A percentile compares a stretch with the other conserved stretches of the same genome.
Evolutionary conservation across 2,888 invertebrate genomes (phyloP).

Genomic region (Noctua comes): DNA sequence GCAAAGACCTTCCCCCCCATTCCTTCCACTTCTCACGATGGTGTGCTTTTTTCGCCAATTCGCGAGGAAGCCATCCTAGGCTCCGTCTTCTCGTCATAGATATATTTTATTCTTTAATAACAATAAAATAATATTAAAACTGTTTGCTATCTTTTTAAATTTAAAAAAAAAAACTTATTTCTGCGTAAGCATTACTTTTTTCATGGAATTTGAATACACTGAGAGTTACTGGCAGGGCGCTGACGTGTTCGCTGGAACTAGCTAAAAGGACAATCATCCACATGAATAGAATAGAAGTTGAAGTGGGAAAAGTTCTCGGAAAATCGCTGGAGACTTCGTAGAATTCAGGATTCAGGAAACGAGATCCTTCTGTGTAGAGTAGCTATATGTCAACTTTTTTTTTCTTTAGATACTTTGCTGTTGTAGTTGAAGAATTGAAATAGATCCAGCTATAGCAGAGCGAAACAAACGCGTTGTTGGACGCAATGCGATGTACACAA

Average conservation of each 20-base stretch:
- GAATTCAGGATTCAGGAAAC: constrained; percentile 13
- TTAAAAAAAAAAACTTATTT: neutral
- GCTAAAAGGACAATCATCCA: neutral
- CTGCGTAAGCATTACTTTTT: neutral
- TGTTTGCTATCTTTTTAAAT: neutral
- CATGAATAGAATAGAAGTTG: neutral
- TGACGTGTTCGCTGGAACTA: neutral
- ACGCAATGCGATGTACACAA: constrained; percentile 54
- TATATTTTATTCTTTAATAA: too few species aligned
- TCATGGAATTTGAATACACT: constrained; percentile 4
- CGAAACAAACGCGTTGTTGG: constrained; percentile 26
- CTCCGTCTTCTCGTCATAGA: too few species aligned
- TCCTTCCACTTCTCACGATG: neutral
- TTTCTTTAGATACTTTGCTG: neutral
- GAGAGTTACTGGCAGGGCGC: neutral
- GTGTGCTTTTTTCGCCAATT: neutral
- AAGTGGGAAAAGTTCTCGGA: constrained; percentile 26
- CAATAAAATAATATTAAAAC: neutral
- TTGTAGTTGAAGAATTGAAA: neutral
- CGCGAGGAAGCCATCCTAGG: neutral
- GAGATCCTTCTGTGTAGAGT: neutral
- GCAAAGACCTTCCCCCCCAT: neutral
- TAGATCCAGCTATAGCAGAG: neutral
- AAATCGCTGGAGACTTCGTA: neutral
- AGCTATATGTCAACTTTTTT: neutral